Evolutionary conservation across 2,113 vertebrate species (phyloP).

Genomic region (Tragulus kanchil): DNA sequence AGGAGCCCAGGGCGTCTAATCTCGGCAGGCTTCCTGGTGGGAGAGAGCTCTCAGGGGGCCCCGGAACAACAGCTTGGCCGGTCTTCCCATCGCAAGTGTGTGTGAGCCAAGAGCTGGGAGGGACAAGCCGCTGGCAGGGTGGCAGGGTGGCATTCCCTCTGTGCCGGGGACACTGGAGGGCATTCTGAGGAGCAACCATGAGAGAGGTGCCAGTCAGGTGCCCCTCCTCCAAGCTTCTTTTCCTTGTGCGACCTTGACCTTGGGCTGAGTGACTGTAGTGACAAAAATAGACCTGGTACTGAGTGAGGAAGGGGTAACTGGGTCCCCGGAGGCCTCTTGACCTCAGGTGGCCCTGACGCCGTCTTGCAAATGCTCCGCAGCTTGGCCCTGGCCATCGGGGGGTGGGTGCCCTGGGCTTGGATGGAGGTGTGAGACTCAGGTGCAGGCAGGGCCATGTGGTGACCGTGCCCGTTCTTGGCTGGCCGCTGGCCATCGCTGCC

Average conservation of each 20-base stretch:
- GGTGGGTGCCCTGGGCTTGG: background rate
- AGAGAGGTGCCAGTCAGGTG: background rate
- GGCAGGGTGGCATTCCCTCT: background rate
- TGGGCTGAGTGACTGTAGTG: conserved; percentile 41
- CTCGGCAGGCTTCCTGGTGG: background rate
- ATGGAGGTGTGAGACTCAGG: background rate
- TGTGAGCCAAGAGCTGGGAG: background rate
- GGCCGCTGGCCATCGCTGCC: background rate
- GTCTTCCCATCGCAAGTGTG: background rate
- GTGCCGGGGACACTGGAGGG: background rate
- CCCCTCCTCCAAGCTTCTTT: conserved; percentile 44
- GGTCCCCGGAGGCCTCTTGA: conserved; percentile 57
- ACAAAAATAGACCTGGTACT: conserved; percentile 74
- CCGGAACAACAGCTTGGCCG: background rate
- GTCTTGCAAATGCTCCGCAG: background rate
- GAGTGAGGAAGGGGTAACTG: conserved; percentile 63
- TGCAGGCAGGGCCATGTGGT: background rate
- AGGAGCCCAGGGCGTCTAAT: background rate
- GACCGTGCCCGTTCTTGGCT: background rate
- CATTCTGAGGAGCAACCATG: background rate
- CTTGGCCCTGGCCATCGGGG: background rate
- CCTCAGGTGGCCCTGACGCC: background rate
- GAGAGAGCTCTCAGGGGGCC: background rate
- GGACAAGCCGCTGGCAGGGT: background rate
- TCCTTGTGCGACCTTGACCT: conserved; percentile 66